Evolutionary conservation across 2,888 invertebrate species (phyloP).

Genomic region (Pachycephus smyrnensis): DNA sequence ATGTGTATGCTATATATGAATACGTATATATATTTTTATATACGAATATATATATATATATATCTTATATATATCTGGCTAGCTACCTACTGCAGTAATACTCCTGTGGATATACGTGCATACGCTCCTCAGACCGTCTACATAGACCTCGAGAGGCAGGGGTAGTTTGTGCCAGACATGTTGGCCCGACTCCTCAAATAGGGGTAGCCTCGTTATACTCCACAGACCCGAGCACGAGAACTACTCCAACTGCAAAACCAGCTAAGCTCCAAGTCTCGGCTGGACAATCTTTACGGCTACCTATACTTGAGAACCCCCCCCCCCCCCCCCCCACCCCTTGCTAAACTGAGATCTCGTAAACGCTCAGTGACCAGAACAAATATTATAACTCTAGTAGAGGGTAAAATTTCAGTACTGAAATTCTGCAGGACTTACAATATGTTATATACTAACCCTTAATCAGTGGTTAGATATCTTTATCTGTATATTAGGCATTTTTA

Average conservation of each 20-base stretch:
- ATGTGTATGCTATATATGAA: neutral
- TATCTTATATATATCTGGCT: too few relatives aligned
- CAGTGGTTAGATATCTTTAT: neutral
- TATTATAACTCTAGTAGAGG: neutral
- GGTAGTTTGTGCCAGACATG: neutral
- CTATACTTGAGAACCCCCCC: neutral
- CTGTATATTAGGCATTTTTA: neutral
- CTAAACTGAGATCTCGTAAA: neutral
- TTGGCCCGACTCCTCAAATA: neutral
- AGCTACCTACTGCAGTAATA: neutral
- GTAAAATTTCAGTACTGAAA: neutral
- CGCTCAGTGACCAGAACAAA: neutral
- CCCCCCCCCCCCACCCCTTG: too few relatives aligned
- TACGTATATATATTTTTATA: neutral
- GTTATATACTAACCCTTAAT: neutral
- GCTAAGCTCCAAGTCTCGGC: neutral
- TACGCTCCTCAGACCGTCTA: neutral
- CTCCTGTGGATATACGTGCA: neutral
- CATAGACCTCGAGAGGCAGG: neutral
- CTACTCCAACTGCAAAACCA: neutral
- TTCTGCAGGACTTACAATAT: neutral
- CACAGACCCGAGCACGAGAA: neutral
- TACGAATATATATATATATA: too few relatives aligned
- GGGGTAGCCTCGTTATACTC: neutral
- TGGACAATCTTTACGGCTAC: neutral